These are phyloP conservation scores for Stratiolaelaps scimitus DNA, from an alignment of 1,140 invertebrate species.

Conservation along the genomic window DNA sequence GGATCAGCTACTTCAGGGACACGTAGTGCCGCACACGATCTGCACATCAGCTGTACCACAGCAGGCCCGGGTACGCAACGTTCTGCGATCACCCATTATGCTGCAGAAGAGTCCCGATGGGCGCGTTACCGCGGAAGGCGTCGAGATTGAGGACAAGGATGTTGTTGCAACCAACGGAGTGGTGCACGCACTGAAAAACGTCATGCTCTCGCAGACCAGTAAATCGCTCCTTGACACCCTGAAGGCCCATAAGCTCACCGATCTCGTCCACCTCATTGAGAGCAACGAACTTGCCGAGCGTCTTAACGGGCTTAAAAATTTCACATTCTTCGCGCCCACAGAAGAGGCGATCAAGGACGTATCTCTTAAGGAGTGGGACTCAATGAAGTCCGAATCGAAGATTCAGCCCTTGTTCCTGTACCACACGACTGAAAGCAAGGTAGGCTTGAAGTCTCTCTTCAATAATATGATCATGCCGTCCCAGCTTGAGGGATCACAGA, in stretches of 20 bases:
- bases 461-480: slow-evolving; percentile 45
- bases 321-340: slow-evolving; percentile 48
- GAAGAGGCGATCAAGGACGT: slow-evolving; percentile 43
- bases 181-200: slow-evolving; percentile 46
- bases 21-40: slow-evolving; percentile 53
- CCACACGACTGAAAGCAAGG: slow-evolving; percentile 47
- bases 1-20: slow-evolving; percentile 47
- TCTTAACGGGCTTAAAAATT: slow-evolving; percentile 41
- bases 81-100: slow-evolving; percentile 44
- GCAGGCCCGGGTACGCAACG: slow-evolving; percentile 47
- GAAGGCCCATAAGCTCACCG: slow-evolving; percentile 40
- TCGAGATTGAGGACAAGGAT: slow-evolving; percentile 42
- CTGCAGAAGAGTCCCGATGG: slow-evolving; percentile 41
- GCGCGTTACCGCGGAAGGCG: slow-evolving; percentile 43
- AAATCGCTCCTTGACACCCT: slow-evolving; percentile 37
- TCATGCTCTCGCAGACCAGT: slow-evolving; percentile 43
- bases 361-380: slow-evolving; percentile 32
- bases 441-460: slow-evolving; percentile 45
- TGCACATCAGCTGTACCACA: slow-evolving; percentile 50
- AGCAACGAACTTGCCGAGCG: slow-evolving; percentile 41
- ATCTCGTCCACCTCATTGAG: slow-evolving; percentile 42
- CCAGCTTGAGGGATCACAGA: slow-evolving; percentile 38
- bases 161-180: slow-evolving; percentile 49
- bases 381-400: slow-evolving; percentile 39
- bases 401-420: slow-evolving; percentile 48